phyloP scores from a whole-genome alignment of 1,140 invertebrate genomes.

The Nebria ingens region DNA sequence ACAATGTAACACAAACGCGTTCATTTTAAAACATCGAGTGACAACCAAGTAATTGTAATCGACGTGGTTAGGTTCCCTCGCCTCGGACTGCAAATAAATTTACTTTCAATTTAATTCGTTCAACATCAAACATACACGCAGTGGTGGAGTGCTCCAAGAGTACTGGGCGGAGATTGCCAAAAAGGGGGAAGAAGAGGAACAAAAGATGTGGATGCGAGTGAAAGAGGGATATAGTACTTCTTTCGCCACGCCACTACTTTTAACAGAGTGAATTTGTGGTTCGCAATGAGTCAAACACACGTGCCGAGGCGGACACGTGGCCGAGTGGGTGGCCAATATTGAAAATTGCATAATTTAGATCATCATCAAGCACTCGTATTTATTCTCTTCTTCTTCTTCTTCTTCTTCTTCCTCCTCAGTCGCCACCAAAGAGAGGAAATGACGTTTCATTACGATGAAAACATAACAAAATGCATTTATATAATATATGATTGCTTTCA shows the following conservation, averaged over 20 bases:
- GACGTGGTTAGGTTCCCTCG: neutral
- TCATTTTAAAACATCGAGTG: slow-evolving; percentile 5
- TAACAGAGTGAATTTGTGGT: slow-evolving; percentile 34
- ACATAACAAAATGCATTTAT: no score
- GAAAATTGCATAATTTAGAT: slow-evolving; percentile 40
- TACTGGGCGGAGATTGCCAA: neutral
- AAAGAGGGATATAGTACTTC: neutral
- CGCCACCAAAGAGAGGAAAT: slow-evolving; percentile 21
- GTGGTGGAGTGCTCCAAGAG: neutral
- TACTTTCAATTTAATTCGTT: slow-evolving; percentile 9
- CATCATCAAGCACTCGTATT: slow-evolving; percentile 31
- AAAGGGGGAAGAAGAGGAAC: neutral
- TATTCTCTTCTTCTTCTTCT: slow-evolving; percentile 13
- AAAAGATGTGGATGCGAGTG: neutral
- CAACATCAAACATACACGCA: slow-evolving; percentile 5
- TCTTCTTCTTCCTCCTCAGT: no score
- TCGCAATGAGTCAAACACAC: slow-evolving; percentile 37
- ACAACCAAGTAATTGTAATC: neutral
- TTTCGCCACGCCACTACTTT: neutral
- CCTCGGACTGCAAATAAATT: slow-evolving; percentile 2
- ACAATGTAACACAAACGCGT: neutral
- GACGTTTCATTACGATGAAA: slow-evolving; percentile 27
- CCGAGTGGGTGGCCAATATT: slow-evolving; percentile 37
- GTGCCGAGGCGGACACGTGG: slow-evolving; percentile 35
- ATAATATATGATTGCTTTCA: no score